A percentile compares a stretch with the other conserved stretches of the same genome.
These are phyloP conservation scores for Nephila pilipes DNA, from an alignment of 1,140 invertebrate species.

Conservation along the genomic window DNA sequence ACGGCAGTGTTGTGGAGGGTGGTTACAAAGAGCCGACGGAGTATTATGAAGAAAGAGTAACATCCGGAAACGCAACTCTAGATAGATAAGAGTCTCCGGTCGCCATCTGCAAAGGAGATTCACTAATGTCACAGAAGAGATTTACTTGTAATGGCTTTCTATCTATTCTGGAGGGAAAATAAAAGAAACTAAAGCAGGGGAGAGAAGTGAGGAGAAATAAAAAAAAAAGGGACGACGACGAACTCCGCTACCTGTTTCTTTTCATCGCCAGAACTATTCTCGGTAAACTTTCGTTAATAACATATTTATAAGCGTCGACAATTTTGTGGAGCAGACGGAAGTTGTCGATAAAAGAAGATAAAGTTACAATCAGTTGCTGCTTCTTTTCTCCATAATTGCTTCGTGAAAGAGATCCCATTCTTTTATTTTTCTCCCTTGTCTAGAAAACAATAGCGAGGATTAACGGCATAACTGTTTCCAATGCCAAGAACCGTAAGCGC, in stretches of 20 bases:
- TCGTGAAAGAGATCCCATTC: constrained; percentile 7
- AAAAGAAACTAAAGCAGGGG: constrained; percentile 44
- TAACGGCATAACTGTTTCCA: constrained; percentile 18
- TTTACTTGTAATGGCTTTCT: constrained; percentile 70
- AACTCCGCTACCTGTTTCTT: constrained; percentile 36
- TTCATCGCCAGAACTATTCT: constrained; percentile 49
- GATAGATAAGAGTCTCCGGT: constrained; percentile 36
- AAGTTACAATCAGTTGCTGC: background rate
- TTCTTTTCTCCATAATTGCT: constrained; percentile 50
- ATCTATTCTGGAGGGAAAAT: constrained; percentile 39
- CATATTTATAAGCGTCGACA: constrained; percentile 69
- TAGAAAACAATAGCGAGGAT: constrained; percentile 32
- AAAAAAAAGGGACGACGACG: background rate
- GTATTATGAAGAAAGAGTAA: constrained; percentile 57
- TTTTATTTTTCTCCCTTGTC: constrained; percentile 19
- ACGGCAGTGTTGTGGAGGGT: background rate
- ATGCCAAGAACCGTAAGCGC: background rate
- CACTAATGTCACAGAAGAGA: constrained; percentile 73
- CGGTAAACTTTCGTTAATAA: constrained; percentile 66
- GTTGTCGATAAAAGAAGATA: constrained; percentile 42
- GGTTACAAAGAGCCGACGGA: constrained; percentile 29
- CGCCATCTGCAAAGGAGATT: constrained; percentile 69
- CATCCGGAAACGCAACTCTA: constrained; percentile 62
- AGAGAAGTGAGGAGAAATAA: background rate
- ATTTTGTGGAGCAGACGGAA: constrained; percentile 51